Evolutionary conservation across 1,140 invertebrate genomes (phyloP), one percentile per base, ranked within the genome.

Genomic region (Zaprionus ghesquierei): DNA sequence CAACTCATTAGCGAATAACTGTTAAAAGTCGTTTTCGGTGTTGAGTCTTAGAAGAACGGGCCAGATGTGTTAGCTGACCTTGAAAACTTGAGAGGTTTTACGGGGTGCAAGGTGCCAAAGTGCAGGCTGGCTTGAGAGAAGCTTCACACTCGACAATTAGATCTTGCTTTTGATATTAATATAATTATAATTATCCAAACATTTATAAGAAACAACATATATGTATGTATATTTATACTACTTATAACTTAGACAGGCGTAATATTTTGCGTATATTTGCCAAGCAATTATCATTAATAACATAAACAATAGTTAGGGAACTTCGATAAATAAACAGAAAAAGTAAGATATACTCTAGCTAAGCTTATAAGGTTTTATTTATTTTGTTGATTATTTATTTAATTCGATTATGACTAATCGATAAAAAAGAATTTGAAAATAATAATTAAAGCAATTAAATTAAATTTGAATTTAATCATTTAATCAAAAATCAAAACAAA

Each of bases 1-100:
- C n/a, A 41, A 13, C 22, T 35, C 51, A 74, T 74, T 69, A 74
- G 71, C 71, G 53, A 1, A 20, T 49, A 69, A 58, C 59, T 58
- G 71, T 69, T 62, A 74, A 74, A 35, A 44, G 44, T 12, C 22
- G 59, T 27, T 44, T 64, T 50, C 10, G 23, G 31, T 38, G 50
- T 22, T 27, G 8, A 31, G 27, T 8, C 9, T 5, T 4, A 18
- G 18, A 31, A 60, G 44, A 58, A 35, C 20, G 22, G 20, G n/a
- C 15, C 23, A 22, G 13, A 41, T 13, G 15, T 55, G 49, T 60
- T 61, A 15, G 38, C 50, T 49, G 69, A 60, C 69, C 70, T 73
- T 73, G 64, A 56, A 25, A n/a, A n/a, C 35, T 15, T 41, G n/a
- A 15, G n/a, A 41, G 5, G 35, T 15, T 41, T 15, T 15, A 9